Conservation (phyloP, 2,888 invertebrate genomes). For the Margaritifera margaritifera region DNA sequence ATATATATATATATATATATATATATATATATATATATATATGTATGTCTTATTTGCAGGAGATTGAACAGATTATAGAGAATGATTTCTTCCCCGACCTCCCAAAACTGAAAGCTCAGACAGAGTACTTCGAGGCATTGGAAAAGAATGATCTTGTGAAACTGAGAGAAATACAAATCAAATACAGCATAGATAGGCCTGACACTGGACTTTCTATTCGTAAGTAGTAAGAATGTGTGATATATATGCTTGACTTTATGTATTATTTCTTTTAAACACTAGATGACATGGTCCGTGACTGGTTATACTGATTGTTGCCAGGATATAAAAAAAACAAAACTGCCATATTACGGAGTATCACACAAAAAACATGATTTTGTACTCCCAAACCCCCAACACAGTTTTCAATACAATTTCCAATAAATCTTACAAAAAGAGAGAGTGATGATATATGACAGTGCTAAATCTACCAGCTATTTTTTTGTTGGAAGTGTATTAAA, state of each 20-base stretch:
- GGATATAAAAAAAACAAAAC: too few relatives aligned
- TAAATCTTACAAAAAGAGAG: too few relatives aligned
- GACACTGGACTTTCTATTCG: constrained; percentile 54
- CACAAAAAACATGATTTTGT: too few relatives aligned
- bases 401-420: too few relatives aligned
- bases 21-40: constrained; percentile 3
- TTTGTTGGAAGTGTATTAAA: too few relatives aligned
- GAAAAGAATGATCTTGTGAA: constrained; percentile 91
- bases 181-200: constrained; percentile 77
- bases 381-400: too few relatives aligned
- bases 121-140: constrained; percentile 92
- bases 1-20: constrained; percentile 5
- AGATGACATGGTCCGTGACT: too few relatives aligned
- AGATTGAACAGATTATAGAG: constrained; percentile 93
- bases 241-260: background rate
- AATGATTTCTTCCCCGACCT: constrained; percentile 98
- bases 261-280: too few relatives aligned
- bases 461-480: too few relatives aligned
- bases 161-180: constrained; percentile 88
- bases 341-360: too few relatives aligned
- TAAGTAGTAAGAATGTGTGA: constrained; percentile 31
- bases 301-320: too few relatives aligned
- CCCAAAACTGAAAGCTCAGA: constrained; percentile 91
- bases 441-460: too few relatives aligned
- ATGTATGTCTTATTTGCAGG: constrained; percentile 1